Evolutionary conservation across 2,113 vertebrate species (phyloP).

Genomic region (Odocoileus virginianus): DNA sequence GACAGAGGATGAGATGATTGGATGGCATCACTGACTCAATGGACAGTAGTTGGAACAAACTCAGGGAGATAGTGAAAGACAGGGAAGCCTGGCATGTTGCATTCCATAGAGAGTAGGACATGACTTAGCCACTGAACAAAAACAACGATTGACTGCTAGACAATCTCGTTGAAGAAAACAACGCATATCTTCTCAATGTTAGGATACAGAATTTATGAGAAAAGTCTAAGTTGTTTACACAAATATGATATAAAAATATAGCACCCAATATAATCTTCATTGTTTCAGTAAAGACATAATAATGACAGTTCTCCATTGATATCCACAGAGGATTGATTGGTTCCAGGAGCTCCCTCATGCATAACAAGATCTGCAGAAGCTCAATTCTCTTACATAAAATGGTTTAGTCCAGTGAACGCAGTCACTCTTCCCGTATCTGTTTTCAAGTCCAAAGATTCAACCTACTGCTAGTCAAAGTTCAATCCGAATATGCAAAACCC

Average conservation of each 20-base stretch:
- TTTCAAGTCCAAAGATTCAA: neutral
- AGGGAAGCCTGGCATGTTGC: neutral
- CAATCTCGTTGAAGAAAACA: neutral
- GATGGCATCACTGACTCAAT: neutral
- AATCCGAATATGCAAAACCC: neutral
- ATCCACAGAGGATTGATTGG: neutral
- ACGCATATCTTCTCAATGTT: neutral
- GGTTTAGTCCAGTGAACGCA: neutral
- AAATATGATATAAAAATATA: neutral
- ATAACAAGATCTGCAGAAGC: neutral
- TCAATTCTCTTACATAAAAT: neutral
- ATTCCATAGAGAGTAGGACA: neutral
- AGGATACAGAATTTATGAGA: neutral
- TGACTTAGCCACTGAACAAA: neutral
- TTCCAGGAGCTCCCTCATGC: neutral
- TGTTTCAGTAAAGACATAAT: neutral
- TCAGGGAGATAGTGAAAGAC: neutral
- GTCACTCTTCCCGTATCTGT: neutral
- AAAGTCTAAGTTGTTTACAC: neutral
- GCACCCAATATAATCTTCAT: neutral
- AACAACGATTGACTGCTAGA: accelerated
- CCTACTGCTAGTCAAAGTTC: neutral
- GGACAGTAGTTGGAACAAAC: neutral
- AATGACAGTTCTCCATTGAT: neutral
- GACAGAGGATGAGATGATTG: neutral